These are phyloP conservation scores for Zaprionus kolodkinae DNA, from an alignment of 1,140 invertebrate genomes.

Conservation along the genomic window DNA sequence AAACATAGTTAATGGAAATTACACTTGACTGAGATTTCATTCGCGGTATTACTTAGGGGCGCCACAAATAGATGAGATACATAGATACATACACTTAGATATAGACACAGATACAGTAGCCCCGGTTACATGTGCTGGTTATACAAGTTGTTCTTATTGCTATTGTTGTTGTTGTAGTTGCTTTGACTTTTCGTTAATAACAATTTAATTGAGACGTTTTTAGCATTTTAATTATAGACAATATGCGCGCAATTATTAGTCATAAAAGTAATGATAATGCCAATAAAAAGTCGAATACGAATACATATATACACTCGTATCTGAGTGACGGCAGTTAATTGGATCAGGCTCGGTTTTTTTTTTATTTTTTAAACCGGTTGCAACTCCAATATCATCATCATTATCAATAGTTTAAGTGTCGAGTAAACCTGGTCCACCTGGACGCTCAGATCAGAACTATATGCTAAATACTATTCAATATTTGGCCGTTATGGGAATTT, in stretches of 20 bases:
- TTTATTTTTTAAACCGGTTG: background rate
- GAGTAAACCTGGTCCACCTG: background rate
- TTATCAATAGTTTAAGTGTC: background rate
- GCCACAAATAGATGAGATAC: constrained; percentile 14
- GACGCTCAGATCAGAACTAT: background rate
- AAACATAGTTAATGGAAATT: constrained; percentile 78
- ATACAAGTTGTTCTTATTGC: constrained; percentile 55
- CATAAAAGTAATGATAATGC: constrained; percentile 79
- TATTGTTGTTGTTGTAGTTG: constrained; percentile 38
- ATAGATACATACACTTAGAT: constrained; percentile 11
- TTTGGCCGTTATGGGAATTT: constrained; percentile 54
- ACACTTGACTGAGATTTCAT: constrained; percentile 71
- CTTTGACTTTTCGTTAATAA: constrained; percentile 76
- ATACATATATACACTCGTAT: background rate
- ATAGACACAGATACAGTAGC: constrained; percentile 42
- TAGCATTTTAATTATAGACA: constrained; percentile 79
- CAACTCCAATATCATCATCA: constrained; percentile 14
- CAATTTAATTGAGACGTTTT: constrained; percentile 81
- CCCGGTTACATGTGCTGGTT: constrained; percentile 20
- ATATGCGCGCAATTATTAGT: constrained; percentile 78
- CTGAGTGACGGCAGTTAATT: constrained; percentile 57
- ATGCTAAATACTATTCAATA: constrained; percentile 24
- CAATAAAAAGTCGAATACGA: constrained; percentile 67
- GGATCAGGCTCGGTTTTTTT: constrained; percentile 45
- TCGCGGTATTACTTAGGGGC: constrained; percentile 55